Conservation (phyloP, 30 jellyfish, hydroid and myxozoan species). For the Aurelia sp. region DNA sequence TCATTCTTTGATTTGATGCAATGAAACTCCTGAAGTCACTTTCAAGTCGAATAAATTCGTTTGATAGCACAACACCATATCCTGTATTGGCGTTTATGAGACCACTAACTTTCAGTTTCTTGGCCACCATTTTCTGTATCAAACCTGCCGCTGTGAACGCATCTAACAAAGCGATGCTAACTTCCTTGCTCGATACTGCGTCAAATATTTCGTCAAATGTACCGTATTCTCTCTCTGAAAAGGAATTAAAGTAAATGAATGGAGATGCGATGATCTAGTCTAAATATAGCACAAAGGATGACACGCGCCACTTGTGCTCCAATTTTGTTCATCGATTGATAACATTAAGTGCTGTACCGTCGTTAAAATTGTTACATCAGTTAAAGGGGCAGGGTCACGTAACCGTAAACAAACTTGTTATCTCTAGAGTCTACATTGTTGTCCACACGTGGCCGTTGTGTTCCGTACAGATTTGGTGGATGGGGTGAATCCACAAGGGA, state of each 20-base stretch:
- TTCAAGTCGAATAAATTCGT: conserved; percentile 58
- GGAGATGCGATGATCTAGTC: no score
- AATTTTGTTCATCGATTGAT: no score
- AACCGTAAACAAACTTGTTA: no score
- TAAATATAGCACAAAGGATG: no score
- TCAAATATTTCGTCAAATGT: conserved; percentile 37
- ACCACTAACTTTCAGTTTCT: conserved; percentile 30
- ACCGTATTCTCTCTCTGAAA: conserved; percentile 44
- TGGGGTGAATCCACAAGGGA: no score
- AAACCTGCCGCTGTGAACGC: conserved; percentile 55
- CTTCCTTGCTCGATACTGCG: conserved; percentile 43
- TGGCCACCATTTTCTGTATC: neutral
- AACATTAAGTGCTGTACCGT: no score
- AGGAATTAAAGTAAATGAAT: neutral
- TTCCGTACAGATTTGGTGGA: no score
- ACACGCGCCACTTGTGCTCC: no score
- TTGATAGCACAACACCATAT: conserved; percentile 58
- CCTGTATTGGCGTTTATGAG: conserved; percentile 55
- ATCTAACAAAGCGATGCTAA: conserved; percentile 45
- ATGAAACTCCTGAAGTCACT: conserved; percentile 57
- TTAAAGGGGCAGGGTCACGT: no score
- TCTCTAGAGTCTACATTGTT: no score
- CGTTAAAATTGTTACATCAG: no score
- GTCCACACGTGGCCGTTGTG: no score
- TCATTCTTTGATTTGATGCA: conserved; percentile 42